Evolutionary conservation across 1,140 invertebrate species (phyloP), one percentile per base, ranked within the genome.

Genomic region (Drosophila ohnishii): DNA sequence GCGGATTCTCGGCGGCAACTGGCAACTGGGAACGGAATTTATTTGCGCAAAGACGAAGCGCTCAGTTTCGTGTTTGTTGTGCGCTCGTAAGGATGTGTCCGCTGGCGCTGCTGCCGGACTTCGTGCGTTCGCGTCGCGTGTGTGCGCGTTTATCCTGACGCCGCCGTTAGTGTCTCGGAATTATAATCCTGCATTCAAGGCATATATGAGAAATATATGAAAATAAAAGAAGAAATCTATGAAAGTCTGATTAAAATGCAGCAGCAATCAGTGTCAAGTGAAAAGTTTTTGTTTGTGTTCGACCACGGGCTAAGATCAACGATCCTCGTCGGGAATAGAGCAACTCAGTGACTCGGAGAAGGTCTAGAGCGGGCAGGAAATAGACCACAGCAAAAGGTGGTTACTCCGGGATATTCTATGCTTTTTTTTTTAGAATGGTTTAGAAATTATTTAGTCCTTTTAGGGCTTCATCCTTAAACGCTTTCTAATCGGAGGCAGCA

Each of bases 31-130:
- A 82, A 90, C 78, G 80, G 62, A 85, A 90, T 84, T 87, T 84
- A 90, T 90, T 87, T 79, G 77, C 63, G 78, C 71, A 80, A 88
- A 84, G 51, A 84, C 80, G 80, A 90, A 82, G 71, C 57, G 61
- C 84, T 91, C 86, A 91, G 90, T 91, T 90, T 91, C 90, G 90
- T 91, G 86, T 91, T 91, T 90, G 83, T 85, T 80, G 90, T 91
- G 90, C 90, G 90, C 90, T 90, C 90, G 90, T 91, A 85, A 91
- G 90, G 90, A 91, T 91, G 90, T 91, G 83, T 88, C 83, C 81
- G 78, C 78, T 80, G 76, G 79, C 84, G 83, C 58, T 88, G 83
- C 81, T 88, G 83, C 77, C 76, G 84, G 87, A 78, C 85, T 64
- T 85, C 74, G 77, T 80, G 85, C 84, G 85, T 85, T 89, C 85